phyloP scores from a whole-genome alignment of 2,888 invertebrate species.

The Ditula angustiorana region DNA sequence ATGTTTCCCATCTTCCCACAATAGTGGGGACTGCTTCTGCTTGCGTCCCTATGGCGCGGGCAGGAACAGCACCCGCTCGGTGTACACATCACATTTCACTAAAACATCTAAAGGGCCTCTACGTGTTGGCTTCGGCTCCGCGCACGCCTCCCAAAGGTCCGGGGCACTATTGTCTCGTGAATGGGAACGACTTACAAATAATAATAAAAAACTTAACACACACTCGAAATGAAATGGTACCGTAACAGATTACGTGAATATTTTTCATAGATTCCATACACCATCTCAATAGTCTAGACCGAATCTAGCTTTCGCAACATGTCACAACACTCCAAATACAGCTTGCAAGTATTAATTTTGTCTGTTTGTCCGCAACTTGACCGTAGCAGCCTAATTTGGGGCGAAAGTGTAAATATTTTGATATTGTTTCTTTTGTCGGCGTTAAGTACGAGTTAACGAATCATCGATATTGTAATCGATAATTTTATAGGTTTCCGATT shows the following conservation, averaged over 20 bases:
- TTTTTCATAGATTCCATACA: not conserved
- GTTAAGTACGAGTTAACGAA: not conserved
- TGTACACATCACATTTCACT: too few relatives aligned
- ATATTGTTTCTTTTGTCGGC: not conserved
- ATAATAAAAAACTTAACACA: too few relatives aligned
- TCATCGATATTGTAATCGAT: not conserved
- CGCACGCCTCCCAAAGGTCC: too few relatives aligned
- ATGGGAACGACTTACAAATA: too few relatives aligned
- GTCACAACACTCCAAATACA: not conserved
- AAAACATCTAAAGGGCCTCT: too few relatives aligned
- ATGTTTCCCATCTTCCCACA: too few relatives aligned
- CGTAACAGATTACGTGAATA: not conserved
- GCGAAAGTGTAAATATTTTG: constrained; percentile 7
- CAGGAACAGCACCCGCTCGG: too few relatives aligned
- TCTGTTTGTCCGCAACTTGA: not conserved
- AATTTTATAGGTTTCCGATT: not conserved
- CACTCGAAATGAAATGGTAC: not conserved
- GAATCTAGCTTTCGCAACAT: not conserved
- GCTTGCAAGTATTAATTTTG: not conserved
- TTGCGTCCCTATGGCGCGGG: too few relatives aligned
- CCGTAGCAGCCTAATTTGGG: not conserved
- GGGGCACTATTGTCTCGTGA: too few relatives aligned
- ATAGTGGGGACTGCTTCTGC: too few relatives aligned
- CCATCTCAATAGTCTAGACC: not conserved
- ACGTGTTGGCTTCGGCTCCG: too few relatives aligned